A percentile compares a stretch with the other conserved stretches of the same genome.
Evolutionary conservation across 1,140 invertebrate genomes (phyloP).

Genomic region (Asobara japonica): DNA sequence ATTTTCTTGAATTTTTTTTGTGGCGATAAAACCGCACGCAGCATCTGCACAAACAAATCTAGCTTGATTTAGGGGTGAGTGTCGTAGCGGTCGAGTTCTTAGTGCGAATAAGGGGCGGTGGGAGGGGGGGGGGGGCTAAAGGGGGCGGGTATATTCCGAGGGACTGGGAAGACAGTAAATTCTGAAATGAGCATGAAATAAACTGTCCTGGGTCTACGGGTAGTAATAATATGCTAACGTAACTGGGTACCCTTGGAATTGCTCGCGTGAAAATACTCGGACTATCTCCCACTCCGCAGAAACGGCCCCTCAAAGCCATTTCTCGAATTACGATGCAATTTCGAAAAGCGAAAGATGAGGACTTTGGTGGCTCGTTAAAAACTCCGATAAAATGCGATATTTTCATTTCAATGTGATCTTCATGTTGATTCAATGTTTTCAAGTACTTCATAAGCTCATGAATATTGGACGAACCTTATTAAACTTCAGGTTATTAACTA

Average conservation of each 20-base stretch:
- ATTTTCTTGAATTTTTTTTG: conserved; percentile 7
- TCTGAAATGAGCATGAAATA: conserved; percentile 57
- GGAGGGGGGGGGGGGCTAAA: background rate
- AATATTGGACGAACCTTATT: background rate
- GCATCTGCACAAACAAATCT: conserved; percentile 48
- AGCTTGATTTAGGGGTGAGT: conserved; percentile 41
- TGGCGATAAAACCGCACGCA: conserved; percentile 28
- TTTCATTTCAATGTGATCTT: background rate
- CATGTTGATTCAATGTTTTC: background rate
- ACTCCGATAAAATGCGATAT: background rate
- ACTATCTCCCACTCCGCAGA: background rate
- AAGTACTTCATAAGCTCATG: background rate
- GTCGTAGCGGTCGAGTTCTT: conserved; percentile 19
- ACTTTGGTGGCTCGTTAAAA: background rate
- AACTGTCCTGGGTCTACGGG: conserved; percentile 50
- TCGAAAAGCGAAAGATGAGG: conserved; percentile 28
- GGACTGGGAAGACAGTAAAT: conserved; percentile 47
- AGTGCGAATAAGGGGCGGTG: background rate
- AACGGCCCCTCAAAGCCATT: background rate
- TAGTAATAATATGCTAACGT: conserved; percentile 56
- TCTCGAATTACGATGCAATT: conserved; percentile 51
- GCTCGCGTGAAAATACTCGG: conserved; percentile 48
- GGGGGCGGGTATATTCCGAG: background rate
- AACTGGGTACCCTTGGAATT: conserved; percentile 49
- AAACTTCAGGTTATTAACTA: background rate